Base-by-base conservation (phyloP, 2,113 vertebrate genomes). In the Corapipo altera region DNA sequence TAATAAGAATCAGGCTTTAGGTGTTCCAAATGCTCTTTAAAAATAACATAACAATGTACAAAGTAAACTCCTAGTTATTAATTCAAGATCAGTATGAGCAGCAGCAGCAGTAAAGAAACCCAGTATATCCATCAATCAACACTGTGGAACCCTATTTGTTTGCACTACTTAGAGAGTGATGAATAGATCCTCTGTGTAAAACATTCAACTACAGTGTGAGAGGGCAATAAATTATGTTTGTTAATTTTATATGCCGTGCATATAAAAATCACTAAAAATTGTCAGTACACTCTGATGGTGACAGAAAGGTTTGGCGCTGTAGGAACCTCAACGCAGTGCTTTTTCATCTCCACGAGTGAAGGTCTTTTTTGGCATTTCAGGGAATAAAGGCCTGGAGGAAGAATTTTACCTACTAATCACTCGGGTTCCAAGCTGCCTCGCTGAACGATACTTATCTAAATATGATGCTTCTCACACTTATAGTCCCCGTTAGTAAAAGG, bases 161-260 rank as follows among this genome's bases (percentile, higher is more conserved):
- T 96, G 91, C 92, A 94, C 86, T 96, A 93, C 92, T 91, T 96
- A 96, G 88, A 84, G 91, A 75, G 87, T 97, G 96, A 97, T 97
- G 96, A 97, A 97, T 97, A 93, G 93, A 70, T 90, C 92, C 71
- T 97, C 93, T 96, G 97, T 97, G 91, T 88, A 95, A 95, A 96
- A 96, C 94, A 94, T 95, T 93, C 95, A 88, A 91, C 96, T 94
- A 82, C 67, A 86, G 79, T 85, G 91, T 80, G 89, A 96, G 81
- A 95, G 65, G 72, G 88, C 65, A 94, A 92, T 97, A 95, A 97
- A 97, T 97, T 96, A 95, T 82, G 78, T 97, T 95, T 95, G 91
- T 94, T 97, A 96, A 97, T 97, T 95, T 96, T 95, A 91, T 93
- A 88, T 69, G 55, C 94, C 52, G 37, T 84, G 93, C 37, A 15